These are phyloP conservation scores for Ichneumoninae sp. DNA, from an alignment of 2,888 invertebrate genomes.

Conservation along the genomic window DNA sequence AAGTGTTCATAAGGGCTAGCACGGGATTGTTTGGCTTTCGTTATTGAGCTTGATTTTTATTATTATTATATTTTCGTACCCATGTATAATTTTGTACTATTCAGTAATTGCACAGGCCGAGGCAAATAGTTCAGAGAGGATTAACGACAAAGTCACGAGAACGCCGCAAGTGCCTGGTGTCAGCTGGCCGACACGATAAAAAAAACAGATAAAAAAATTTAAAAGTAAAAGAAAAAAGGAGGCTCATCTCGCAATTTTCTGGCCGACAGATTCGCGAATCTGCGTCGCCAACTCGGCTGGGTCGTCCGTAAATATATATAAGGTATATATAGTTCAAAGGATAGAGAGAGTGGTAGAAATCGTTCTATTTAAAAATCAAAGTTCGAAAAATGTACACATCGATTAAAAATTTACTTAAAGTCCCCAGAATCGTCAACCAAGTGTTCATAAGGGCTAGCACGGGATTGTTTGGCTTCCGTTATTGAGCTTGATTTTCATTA, in stretches of 20 bases:
- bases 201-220: conserved; percentile 15
- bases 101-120: conserved; percentile 9
- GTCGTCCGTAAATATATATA: conserved; percentile 14
- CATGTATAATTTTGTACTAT: not conserved
- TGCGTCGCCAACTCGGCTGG: conserved; percentile 72
- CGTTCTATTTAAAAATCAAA: too few relatives aligned
- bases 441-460: too few relatives aligned
- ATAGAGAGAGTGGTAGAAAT: conserved; percentile 29
- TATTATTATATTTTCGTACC: too few relatives aligned
- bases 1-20: too few relatives aligned
- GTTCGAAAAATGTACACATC: too few relatives aligned
- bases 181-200: not conserved
- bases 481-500: too few relatives aligned
- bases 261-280: conserved; percentile 78
- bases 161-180: not conserved
- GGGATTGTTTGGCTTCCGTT: too few relatives aligned
- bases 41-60: too few relatives aligned
- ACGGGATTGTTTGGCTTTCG: too few relatives aligned
- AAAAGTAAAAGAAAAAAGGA: not conserved
- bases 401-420: too few relatives aligned
- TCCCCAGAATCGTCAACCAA: too few relatives aligned
- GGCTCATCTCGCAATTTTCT: conserved; percentile 74
- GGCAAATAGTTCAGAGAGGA: conserved; percentile 31
- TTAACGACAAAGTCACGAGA: conserved; percentile 42
- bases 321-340: conserved; percentile 33